phyloP scores from a whole-genome alignment of 2,113 vertebrate genomes.

The Heliornis fulica region DNA sequence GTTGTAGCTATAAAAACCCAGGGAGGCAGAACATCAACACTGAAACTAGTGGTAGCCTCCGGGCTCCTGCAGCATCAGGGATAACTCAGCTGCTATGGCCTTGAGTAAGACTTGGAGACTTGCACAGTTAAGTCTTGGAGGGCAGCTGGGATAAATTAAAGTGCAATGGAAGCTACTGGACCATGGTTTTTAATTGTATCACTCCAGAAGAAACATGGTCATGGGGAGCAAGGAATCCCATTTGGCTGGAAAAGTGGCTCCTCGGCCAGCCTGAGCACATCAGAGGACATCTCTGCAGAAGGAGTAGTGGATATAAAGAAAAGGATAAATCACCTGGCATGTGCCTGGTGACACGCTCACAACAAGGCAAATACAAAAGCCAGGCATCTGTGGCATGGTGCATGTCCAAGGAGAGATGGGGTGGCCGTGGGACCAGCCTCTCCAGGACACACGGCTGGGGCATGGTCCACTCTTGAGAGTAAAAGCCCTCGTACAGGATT shows the following conservation, averaged over 20 bases:
- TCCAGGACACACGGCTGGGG: background rate
- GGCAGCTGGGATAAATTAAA: background rate
- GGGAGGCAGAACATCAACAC: background rate
- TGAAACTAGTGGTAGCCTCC: background rate
- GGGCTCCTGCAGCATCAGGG: background rate
- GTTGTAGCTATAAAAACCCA: background rate
- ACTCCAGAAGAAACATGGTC: background rate
- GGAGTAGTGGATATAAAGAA: background rate
- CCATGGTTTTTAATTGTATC: background rate
- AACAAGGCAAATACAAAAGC: background rate
- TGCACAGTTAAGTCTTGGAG: background rate
- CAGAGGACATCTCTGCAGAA: too few species aligned
- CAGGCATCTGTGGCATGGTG: background rate
- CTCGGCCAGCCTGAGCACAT: fast-evolving
- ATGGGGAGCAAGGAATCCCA: fast-evolving
- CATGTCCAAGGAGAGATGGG: background rate
- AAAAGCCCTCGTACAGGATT: background rate
- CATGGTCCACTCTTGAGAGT: background rate
- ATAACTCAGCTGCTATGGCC: background rate
- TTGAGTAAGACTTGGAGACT: background rate
- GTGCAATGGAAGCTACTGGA: background rate
- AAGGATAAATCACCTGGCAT: background rate
- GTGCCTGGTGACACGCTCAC: background rate
- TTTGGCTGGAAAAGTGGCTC: background rate
- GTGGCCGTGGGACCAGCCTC: background rate